phyloP scores from a whole-genome alignment of 1,140 invertebrate genomes.

The Drosophila mayri region DNA sequence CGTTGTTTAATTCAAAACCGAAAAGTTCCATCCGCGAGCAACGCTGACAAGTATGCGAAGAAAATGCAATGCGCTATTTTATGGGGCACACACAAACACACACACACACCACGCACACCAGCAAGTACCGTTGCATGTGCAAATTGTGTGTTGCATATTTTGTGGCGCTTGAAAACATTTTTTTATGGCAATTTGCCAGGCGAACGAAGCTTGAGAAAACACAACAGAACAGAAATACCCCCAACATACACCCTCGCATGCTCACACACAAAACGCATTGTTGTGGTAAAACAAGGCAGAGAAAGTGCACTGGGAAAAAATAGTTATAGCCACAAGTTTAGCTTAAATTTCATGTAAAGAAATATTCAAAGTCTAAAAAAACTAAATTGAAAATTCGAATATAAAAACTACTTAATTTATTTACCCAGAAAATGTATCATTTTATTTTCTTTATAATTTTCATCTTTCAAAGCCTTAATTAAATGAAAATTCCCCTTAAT shows the following conservation, averaged over 20 bases:
- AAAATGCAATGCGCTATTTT: constrained; percentile 66
- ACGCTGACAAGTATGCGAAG: constrained; percentile 43
- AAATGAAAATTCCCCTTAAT: background rate
- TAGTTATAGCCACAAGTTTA: too few species aligned
- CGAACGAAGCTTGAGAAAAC: constrained; percentile 55
- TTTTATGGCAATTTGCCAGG: constrained; percentile 79
- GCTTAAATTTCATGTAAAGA: background rate
- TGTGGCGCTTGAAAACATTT: constrained; percentile 74
- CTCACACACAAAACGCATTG: constrained; percentile 30
- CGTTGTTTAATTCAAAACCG: constrained; percentile 66
- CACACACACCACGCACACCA: constrained; percentile 5
- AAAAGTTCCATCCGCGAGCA: constrained; percentile 39
- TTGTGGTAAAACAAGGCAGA: constrained; percentile 44
- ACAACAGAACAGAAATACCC: constrained; percentile 40
- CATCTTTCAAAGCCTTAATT: background rate
- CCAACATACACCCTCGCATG: background rate
- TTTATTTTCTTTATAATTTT: background rate
- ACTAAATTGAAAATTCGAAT: background rate
- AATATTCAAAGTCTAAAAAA: background rate
- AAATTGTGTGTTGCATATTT: constrained; percentile 77
- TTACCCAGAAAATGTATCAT: background rate
- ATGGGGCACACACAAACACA: constrained; percentile 31
- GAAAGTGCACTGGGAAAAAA: background rate
- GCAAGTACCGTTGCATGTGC: constrained; percentile 48
- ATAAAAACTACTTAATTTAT: rapidly evolving